Base-by-base conservation (phyloP, 2,888 invertebrate species). In the Acleris cristana region DNA sequence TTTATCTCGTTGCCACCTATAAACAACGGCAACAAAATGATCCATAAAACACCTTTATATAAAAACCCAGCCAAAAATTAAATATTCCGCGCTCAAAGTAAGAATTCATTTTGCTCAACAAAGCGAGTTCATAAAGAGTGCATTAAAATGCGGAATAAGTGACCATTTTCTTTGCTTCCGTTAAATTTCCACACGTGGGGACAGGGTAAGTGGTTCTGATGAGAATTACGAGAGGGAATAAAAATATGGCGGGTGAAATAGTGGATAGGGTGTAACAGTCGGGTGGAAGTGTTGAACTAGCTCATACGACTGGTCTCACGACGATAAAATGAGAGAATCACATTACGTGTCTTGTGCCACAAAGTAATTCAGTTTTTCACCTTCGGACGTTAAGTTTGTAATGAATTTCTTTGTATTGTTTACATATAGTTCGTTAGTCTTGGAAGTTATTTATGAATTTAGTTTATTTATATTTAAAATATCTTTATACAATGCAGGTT, bases 161-260 rank as follows among this genome's bases (percentile, higher is more conserved):
- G 73, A 73, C 72, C 76, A 77, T 79, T 80, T 76, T 76, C 75
- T 70, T 65, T 19, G 60, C 71, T 65, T 69, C 74, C 79, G 79
- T 79, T 78, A 81, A 78, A 79, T 79, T 82, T 79, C 81, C 77
- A 81, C 79, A 80, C 76, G 74, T 73, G 76, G 77, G 49, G 48
- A 61, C 40, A 54, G 57, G 58, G 67, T 59, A 69, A 66, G 69
- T 57, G 65, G 72, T 70, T 69, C 71, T 72, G 70, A 72, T 72
- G 71, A 70, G 72, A 81, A 73, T 78, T 81, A 81, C 76, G 77
- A 72, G 73, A 73, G 73, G 72, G 68, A 74, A 76, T 78, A 74
- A 77, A 81, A 73, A 67, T 69, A 60, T 53, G 65, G 73, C 67
- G 57, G 65, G 64, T 68, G 71, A 74, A 74, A 78, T 74, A 69